Evolutionary conservation across 64 coral and sea anemone genomes (phyloP), one percentile per base, ranked within the genome.

Genomic region (Trachythela sp.): DNA sequence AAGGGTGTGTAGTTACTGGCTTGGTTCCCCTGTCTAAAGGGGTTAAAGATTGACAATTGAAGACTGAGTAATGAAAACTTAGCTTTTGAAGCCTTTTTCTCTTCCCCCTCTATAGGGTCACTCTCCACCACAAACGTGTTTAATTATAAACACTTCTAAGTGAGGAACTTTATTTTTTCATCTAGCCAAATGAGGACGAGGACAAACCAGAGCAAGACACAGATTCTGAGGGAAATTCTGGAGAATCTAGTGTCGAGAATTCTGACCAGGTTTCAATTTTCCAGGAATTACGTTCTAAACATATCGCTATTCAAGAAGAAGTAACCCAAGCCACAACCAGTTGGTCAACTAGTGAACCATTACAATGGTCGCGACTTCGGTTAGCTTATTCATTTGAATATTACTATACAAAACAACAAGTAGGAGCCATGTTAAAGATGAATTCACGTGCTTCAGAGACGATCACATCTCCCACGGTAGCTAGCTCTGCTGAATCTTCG

Each of bases 311-410:
- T 39, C 75, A 80, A 39, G 75, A 80, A 85, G 52, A 90, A 15
- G n/a, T 87, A 36, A 92, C 94, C 29, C 83, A 75, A 34, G 49
- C 48, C 22, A 89, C 87, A 49, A 86, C 51, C 64, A 86, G 90
- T 36, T 92, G 54, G 75, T 30, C 88, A 83, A 92, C 90, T 2
- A 92, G 90, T 14, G 94, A 95, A 39, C 94, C 94, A 22, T 86
- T 87, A 9, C 94, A 95, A 83, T 95, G 94, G 94, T 95, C 94
- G 11, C 64, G 94, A 60, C 84, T 95, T 24, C 87, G 90, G 27
- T 87, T 95, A 90, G 91, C 94, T 1, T 95, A 95, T 72, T 95
- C 94, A 2, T 95, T 95, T 92, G 94, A 95, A 40, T 95, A 95
- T 87, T 92, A 92, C 27, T 92, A 92, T 26, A 95, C 91, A 84